Evolutionary conservation across 2,888 invertebrate species (phyloP).

Genomic region (Plutella xylostella): DNA sequence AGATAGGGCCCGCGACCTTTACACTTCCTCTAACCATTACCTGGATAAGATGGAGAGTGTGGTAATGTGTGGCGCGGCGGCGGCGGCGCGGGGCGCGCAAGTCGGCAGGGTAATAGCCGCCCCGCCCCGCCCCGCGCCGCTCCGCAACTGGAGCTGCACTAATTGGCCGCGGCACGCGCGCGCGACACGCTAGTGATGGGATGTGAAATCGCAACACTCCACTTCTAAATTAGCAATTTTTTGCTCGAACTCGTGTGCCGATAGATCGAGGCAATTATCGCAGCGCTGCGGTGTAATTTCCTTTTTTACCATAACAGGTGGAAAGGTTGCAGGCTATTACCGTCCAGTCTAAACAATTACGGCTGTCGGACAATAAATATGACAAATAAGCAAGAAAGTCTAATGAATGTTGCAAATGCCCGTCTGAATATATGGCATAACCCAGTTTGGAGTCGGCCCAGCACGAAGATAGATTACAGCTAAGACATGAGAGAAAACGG

Average conservation of each 20-base stretch:
- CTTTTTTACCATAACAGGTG: background rate
- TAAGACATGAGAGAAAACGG: constrained; percentile 35
- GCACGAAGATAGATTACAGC: constrained; percentile 26
- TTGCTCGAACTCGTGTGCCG: constrained; percentile 24
- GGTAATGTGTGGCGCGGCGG: constrained; percentile 33
- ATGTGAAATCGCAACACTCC: constrained; percentile 60
- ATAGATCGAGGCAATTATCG: background rate
- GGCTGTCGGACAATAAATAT: too few relatives aligned
- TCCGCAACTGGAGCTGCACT: constrained; percentile 61
- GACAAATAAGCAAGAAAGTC: too few relatives aligned
- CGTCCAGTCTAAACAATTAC: too few relatives aligned
- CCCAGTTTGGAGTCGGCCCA: too few relatives aligned
- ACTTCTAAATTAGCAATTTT: constrained; percentile 53
- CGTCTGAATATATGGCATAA: too few relatives aligned
- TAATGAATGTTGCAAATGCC: too few relatives aligned
- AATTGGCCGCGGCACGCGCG: constrained; percentile 66
- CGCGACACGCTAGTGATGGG: constrained; percentile 58
- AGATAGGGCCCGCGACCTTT: constrained; percentile 60
- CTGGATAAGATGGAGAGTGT: constrained; percentile 39
- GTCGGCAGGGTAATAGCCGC: constrained; percentile 34
- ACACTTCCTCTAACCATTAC: constrained; percentile 41
- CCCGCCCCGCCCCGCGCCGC: constrained; percentile 18
- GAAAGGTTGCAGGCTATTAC: background rate
- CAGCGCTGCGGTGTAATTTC: background rate
- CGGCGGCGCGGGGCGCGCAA: constrained; percentile 24